Evolutionary conservation across 2,888 invertebrate species (phyloP).

Genomic region (Pseudococcus longispinus): DNA sequence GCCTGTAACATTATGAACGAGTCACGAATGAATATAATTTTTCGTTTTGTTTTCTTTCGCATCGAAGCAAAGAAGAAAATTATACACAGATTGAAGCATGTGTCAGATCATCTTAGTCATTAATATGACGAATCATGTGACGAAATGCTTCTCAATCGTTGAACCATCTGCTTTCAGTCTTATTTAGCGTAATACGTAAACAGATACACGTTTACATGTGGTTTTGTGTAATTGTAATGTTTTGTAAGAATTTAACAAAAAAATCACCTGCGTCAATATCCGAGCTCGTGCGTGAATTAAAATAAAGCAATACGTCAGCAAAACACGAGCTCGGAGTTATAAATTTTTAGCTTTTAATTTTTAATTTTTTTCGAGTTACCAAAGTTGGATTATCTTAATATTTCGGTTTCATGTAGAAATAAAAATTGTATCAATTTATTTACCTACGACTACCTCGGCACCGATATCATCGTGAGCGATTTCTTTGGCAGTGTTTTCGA

Average conservation of each 20-base stretch:
- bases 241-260: constrained; percentile 19
- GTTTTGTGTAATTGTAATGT: not conserved
- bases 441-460: not conserved
- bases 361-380: not conserved
- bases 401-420: not conserved
- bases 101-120: not conserved
- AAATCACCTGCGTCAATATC: not conserved
- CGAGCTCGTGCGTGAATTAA: not conserved
- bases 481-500: constrained; percentile 7
- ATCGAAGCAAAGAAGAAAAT: not conserved
- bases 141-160: not conserved
- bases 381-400: not conserved
- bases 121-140: not conserved
- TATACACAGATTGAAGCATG: not conserved
- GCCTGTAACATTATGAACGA: not conserved
- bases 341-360: not conserved
- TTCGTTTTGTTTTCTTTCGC: not conserved
- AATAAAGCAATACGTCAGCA: not conserved
- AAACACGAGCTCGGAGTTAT: not conserved
- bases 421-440: not conserved
- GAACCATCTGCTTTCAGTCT: not conserved
- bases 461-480: not conserved
- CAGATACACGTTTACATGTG: not conserved
- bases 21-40: not conserved
- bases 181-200: not conserved